Evolutionary conservation across 2,113 vertebrate species (phyloP).

Genomic region (Anolis sagrei): DNA sequence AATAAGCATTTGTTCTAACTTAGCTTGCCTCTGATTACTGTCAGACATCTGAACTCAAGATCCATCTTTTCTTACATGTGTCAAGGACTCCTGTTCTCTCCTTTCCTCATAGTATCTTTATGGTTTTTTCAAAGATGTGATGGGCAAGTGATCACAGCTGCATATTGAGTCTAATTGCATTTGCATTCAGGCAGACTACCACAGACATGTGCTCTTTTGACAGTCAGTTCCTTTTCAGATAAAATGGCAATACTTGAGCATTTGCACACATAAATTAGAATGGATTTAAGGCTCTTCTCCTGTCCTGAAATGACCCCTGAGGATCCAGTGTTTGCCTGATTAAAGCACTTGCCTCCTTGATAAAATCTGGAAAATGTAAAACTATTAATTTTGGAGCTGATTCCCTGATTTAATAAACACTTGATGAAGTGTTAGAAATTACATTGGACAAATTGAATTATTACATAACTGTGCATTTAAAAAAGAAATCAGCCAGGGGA

Average conservation of each 20-base stretch:
- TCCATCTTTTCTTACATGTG: neutral
- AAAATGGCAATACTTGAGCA: neutral
- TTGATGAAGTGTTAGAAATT: slow-evolving; percentile 6
- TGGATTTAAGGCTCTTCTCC: neutral
- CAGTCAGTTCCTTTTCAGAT: neutral
- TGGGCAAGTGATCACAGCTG: neutral
- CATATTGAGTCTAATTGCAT: neutral
- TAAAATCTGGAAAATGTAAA: neutral
- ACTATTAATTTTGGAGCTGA: neutral
- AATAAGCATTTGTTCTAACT: neutral
- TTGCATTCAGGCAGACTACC: neutral
- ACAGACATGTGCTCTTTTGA: neutral
- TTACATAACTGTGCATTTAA: neutral
- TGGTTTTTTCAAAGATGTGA: neutral
- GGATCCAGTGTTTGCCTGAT: neutral
- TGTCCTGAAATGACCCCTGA: neutral
- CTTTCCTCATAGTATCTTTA: neutral
- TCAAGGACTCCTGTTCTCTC: neutral
- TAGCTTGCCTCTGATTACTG: neutral
- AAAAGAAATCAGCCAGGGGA: slow-evolving; percentile 6
- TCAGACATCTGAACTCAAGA: neutral
- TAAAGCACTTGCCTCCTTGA: neutral
- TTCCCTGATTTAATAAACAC: slow-evolving; percentile 7
- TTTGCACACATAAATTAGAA: neutral
- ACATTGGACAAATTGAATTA: neutral